Evolutionary conservation across 2,797 vertebrate species (phyloP), one percentile per base, ranked within the genome.

Genomic region (Mormyrus hasselquistii): DNA sequence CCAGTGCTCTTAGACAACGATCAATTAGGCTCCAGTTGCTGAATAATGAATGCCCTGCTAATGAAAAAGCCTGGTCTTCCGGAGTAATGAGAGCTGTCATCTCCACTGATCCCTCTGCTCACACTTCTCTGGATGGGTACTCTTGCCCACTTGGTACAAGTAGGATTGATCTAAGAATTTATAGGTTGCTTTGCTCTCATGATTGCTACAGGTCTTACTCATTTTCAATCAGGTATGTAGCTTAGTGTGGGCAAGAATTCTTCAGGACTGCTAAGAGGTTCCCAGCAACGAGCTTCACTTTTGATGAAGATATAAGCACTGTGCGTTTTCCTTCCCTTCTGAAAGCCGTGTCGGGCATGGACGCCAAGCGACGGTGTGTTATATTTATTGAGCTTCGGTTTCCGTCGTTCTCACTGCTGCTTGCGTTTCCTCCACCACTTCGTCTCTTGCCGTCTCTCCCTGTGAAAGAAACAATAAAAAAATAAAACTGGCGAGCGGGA

Each of bases 11-110:
- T 91, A 93, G 94, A 94, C 94, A 91, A 89, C 89, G 91, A 95
- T 95, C 94, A 95, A 94, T 96, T 94, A 92, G 89, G 90, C 89
- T 47, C 57, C 69, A 44, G 91, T 91, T 94, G 94, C 93, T 94
- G 95, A 95, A 94, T 96, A 95, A 95, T 94, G 93, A 91, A 94
- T 94, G 92, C 90, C 92, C 92, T 85, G 83, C 69, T 94, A 91
- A 93, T 93, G 91, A 92, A 93, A 62, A 93, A 89, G 90, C 90
- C 91, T 91, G 90, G 76, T 53, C 34, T 88, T 83, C 4, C 16
- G 44, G 86, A 87, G 44, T 34, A 29, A 90, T 76, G 86, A 50
- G 83, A 88, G 85, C 83, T 69, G 76, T 82, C 82, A 79, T 91
- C 89, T 91, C 90, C 91, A 92, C 10, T 89, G 47, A 87, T 44